Percentiles rank a stretch among this genome's conserved stretches.
phyloP scores from a whole-genome alignment of 1,140 invertebrate genomes.

The Pseudomyrmex gracilis region DNA sequence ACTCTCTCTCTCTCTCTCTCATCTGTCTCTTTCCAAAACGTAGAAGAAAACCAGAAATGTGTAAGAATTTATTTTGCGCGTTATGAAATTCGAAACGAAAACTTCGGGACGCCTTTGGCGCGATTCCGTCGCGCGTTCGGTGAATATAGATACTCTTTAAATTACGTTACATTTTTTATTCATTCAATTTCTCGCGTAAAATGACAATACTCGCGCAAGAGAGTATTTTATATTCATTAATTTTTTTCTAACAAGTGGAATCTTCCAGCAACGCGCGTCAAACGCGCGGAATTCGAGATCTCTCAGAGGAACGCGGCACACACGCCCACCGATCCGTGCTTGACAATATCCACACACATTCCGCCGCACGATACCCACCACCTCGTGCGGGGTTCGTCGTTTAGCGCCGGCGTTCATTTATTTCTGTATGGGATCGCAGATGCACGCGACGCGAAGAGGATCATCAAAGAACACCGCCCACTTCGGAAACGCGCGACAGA shows the following conservation, averaged over 20 bases:
- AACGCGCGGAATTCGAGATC: constrained; percentile 17
- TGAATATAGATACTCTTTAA: too few relatives aligned
- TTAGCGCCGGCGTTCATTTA: constrained; percentile 61
- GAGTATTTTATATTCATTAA: too few relatives aligned
- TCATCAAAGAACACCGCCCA: constrained; percentile 54
- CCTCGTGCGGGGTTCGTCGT: constrained; percentile 41
- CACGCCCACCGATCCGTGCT: constrained; percentile 40
- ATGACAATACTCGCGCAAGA: too few relatives aligned
- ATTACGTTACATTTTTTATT: too few relatives aligned
- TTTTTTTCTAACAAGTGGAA: too few relatives aligned
- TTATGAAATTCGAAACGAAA: too few relatives aligned
- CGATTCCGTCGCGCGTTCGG: too few relatives aligned
- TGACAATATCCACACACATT: constrained; percentile 72
- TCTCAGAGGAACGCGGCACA: neutral
- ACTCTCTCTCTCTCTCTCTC: too few relatives aligned
- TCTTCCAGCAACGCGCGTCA: neutral
- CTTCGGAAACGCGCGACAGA: constrained; percentile 10
- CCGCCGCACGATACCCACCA: neutral
- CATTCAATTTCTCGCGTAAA: too few relatives aligned
- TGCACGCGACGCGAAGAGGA: constrained; percentile 26
- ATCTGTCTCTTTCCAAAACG: neutral
- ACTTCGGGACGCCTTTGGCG: too few relatives aligned
- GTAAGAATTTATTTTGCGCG: too few relatives aligned
- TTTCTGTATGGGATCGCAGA: constrained; percentile 30
- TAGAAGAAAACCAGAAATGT: neutral